These are phyloP conservation scores for Potorous gilbertii DNA, from an alignment of 2,797 vertebrate species.

Conservation along the genomic window DNA sequence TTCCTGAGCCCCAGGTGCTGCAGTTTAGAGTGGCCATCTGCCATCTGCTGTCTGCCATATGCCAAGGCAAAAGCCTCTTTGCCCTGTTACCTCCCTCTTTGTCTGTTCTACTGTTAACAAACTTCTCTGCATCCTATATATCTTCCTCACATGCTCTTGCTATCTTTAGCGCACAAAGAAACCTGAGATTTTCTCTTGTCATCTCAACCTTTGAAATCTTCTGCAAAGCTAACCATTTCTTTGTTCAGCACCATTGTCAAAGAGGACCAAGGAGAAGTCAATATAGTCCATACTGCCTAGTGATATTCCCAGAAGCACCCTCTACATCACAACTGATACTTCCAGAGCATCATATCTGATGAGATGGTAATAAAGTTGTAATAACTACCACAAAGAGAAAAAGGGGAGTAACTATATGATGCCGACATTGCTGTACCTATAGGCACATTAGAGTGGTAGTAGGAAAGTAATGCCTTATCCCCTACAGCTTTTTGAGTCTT, in stretches of 20 bases:
- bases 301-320: background rate
- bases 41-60: background rate
- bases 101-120: background rate
- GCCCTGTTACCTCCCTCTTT: background rate
- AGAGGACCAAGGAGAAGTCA: background rate
- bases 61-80: background rate
- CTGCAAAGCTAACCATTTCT: background rate
- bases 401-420: background rate
- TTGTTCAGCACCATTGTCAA: background rate
- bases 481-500: conserved; percentile 4
- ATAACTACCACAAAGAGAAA: background rate
- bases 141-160: background rate
- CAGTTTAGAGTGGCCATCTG: background rate
- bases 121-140: background rate
- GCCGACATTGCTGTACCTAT: background rate
- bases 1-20: background rate
- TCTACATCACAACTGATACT: background rate
- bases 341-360: background rate
- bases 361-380: background rate
- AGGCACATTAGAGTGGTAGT: background rate
- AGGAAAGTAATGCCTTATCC: background rate
- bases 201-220: background rate
- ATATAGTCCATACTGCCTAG: background rate
- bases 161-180: background rate
- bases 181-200: background rate